A percentile compares a stretch with the other conserved stretches of the same genome.
Evolutionary conservation across 2,888 invertebrate genomes (phyloP).

Genomic region (Metallyticus violacea): DNA sequence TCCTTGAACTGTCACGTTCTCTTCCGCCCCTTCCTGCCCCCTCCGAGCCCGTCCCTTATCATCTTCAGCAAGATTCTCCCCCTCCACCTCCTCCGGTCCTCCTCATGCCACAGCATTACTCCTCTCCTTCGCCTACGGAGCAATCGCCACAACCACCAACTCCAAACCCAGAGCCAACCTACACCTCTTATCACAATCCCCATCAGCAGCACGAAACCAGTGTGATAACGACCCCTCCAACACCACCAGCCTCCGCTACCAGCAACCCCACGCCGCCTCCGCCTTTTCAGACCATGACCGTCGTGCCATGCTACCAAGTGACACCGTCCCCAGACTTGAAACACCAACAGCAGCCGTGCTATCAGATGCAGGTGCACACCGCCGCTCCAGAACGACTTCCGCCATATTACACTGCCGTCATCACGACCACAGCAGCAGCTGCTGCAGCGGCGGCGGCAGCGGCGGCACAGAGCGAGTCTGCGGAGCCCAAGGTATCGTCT

Average conservation of each 20-base stretch:
- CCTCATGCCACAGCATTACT: slow-evolving; percentile 22
- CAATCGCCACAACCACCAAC: not conserved
- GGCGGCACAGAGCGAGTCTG: not conserved
- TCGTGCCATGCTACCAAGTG: not conserved
- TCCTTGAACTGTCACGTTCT: slow-evolving; percentile 53
- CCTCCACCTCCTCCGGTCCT: slow-evolving; percentile 26
- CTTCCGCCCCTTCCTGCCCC: slow-evolving; percentile 72
- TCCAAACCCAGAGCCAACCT: slow-evolving; percentile 14
- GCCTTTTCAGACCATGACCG: not conserved
- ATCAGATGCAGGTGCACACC: not conserved
- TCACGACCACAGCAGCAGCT: slow-evolving; percentile 36
- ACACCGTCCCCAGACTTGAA: not conserved
- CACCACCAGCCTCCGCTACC: slow-evolving; percentile 18
- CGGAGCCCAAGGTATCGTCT: slow-evolving; percentile 18
- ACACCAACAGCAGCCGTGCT: not conserved
- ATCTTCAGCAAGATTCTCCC: not conserved
- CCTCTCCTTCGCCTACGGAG: not conserved
- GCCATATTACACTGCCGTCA: not conserved
- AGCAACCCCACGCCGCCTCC: slow-evolving; percentile 2
- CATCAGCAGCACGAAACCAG: slow-evolving; percentile 12
- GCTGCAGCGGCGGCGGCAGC: slow-evolving; percentile 32
- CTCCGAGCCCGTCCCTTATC: slow-evolving; percentile 19
- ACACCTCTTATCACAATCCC: not conserved
- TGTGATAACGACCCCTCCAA: not conserved
- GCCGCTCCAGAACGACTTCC: not conserved